A percentile compares a stretch with the other conserved stretches of the same genome.
Conservation (phyloP, 2,888 invertebrate species). For the Cosmopolites sordidus region DNA sequence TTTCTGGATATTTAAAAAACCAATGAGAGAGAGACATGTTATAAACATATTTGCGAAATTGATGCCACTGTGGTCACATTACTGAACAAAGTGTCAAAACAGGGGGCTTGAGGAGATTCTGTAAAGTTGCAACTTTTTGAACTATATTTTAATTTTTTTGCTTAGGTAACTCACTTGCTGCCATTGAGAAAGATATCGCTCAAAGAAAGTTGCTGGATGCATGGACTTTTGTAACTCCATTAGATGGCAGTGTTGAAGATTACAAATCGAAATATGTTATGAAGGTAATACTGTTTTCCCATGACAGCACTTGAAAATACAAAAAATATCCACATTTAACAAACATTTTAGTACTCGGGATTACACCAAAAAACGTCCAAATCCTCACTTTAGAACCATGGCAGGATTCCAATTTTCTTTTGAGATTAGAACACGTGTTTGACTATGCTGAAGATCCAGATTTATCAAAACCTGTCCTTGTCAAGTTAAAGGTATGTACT, state of each 20-base stretch:
- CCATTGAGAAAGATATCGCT: conserved; percentile 50
- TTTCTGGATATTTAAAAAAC: too few species aligned
- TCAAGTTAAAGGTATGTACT: conserved; percentile 53
- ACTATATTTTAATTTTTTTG: background rate
- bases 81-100: too few species aligned
- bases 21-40: too few species aligned
- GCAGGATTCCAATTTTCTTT: conserved; percentile 56
- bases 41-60: too few species aligned
- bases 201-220: conserved; percentile 57
- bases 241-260: conserved; percentile 47
- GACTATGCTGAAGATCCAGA: conserved; percentile 58
- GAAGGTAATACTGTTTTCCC: conserved; percentile 44
- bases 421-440: conserved; percentile 74
- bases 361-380: conserved; percentile 64
- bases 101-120: too few species aligned
- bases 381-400: conserved; percentile 76
- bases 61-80: too few species aligned
- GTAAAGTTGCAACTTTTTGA: too few species aligned
- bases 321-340: background rate
- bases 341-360: conserved; percentile 52
- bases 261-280: conserved; percentile 49
- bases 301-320: background rate
- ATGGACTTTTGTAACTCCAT: conserved; percentile 59
- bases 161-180: conserved; percentile 40
- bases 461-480: conserved; percentile 51